A percentile compares a stretch with the other conserved stretches of the same genome.
These are phyloP conservation scores for Lampris megalopsis DNA, from an alignment of 2,113 vertebrate genomes.

Conservation along the genomic window DNA sequence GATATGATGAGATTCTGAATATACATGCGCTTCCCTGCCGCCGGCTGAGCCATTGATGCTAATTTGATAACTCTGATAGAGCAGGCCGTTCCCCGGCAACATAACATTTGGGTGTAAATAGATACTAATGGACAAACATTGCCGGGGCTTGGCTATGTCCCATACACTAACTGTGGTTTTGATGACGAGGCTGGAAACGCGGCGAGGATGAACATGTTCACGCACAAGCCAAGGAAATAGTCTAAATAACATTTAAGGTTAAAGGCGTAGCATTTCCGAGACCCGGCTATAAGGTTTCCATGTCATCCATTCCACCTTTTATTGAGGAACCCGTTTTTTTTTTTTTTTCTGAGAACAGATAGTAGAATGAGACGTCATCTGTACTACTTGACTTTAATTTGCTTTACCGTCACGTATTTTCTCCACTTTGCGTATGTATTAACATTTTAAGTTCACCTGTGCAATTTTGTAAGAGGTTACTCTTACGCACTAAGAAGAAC, in stretches of 20 bases:
- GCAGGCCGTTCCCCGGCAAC: slow-evolving; percentile 77
- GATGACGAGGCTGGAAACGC: slow-evolving; percentile 16
- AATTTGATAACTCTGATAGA: slow-evolving; percentile 73
- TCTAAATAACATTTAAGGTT: slow-evolving; percentile 14
- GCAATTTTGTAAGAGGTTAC: too few relatives aligned
- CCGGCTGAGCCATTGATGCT: slow-evolving; percentile 45
- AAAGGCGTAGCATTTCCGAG: slow-evolving; percentile 41
- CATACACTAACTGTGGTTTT: slow-evolving; percentile 48
- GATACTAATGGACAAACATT: slow-evolving; percentile 70
- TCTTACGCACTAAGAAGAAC: too few relatives aligned
- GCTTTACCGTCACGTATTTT: too few relatives aligned
- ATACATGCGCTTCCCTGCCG: slow-evolving; percentile 19
- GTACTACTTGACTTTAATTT: too few relatives aligned
- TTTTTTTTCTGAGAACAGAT: too few relatives aligned
- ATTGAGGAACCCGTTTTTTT: not conserved
- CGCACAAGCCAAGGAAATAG: slow-evolving; percentile 29
- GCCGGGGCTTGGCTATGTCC: slow-evolving; percentile 29
- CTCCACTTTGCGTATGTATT: too few relatives aligned
- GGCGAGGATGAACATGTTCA: slow-evolving; percentile 16
- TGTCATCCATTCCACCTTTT: not conserved
- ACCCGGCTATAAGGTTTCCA: slow-evolving; percentile 13
- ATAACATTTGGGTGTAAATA: slow-evolving; percentile 79
- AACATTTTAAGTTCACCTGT: too few relatives aligned
- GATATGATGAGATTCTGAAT: slow-evolving; percentile 44
- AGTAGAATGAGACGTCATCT: too few relatives aligned